Conservation (phyloP, 2,113 vertebrate genomes). For the Nothocercus nigrocapillus region DNA sequence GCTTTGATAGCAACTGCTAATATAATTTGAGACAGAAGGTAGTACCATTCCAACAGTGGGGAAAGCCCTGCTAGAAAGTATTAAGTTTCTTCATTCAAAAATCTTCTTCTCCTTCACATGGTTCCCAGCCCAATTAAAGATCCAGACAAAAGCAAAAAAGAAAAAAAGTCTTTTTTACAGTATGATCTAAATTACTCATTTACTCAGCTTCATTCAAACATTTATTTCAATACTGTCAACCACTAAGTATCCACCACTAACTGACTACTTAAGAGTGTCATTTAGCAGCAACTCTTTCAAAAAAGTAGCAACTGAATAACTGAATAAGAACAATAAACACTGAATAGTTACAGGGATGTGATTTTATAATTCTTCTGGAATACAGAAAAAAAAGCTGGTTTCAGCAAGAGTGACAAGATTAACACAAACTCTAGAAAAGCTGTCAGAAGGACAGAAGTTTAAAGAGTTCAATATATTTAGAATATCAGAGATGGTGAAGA, state of each 20-base stretch:
- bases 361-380: not conserved
- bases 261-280: not conserved
- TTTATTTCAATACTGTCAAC: not conserved
- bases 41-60: not conserved
- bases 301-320: not conserved
- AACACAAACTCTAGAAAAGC: not conserved
- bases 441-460: conserved; percentile 8
- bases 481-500: conserved; percentile 19
- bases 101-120: not conserved
- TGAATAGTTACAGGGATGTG: not conserved
- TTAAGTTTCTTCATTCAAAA: not conserved
- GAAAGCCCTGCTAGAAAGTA: not conserved
- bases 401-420: not conserved
- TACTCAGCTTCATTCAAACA: not conserved
- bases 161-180: not conserved
- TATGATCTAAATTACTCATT: not conserved
- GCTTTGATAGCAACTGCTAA: not conserved
- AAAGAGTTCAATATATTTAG: conserved; percentile 14
- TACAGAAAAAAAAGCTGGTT: not conserved
- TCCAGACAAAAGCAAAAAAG: not conserved
- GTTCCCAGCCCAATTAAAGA: not conserved
- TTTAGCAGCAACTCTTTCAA: not conserved
- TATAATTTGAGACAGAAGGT: not conserved
- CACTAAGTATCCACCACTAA: not conserved
- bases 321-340: not conserved